Percentiles rank a stretch among this genome's conserved stretches.
Evolutionary conservation across 2,888 invertebrate genomes (phyloP).

Genomic region (Agrotis puta): DNA sequence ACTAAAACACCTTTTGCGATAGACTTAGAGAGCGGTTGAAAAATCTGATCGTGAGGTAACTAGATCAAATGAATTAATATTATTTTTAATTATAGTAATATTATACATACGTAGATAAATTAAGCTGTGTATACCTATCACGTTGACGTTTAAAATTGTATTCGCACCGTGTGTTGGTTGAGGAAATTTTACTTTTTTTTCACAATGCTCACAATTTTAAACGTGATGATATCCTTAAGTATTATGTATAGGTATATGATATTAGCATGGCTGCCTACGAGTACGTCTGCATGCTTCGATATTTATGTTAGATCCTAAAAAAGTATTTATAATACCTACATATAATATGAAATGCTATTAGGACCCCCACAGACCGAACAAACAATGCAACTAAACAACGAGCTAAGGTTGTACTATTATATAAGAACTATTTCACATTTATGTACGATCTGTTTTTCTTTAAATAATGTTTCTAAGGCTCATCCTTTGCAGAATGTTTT

Average conservation of each 20-base stretch:
- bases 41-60: conserved; percentile 72
- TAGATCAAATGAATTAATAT: conserved; percentile 87
- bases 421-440: not conserved
- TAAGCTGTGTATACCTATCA: conserved; percentile 62
- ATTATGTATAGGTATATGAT: conserved; percentile 40
- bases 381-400: conserved; percentile 7
- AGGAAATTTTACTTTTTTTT: conserved; percentile 35
- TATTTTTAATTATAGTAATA: conserved; percentile 68
- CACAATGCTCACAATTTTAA: conserved; percentile 61
- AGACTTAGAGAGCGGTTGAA: conserved; percentile 53
- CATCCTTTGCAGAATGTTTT: not conserved
- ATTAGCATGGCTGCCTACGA: conserved; percentile 47
- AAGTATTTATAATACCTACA: conserved; percentile 54
- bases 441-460: conserved; percentile 2
- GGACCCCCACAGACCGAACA: conserved; percentile 49
- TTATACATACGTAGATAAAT: conserved; percentile 78
- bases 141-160: conserved; percentile 66
- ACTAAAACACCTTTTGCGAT: conserved; percentile 54
- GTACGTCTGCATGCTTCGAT: conserved; percentile 56
- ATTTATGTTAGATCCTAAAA: conserved; percentile 63
- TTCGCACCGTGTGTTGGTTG: conserved; percentile 37
- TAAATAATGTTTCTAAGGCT: conserved; percentile 2
- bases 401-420: conserved; percentile 22
- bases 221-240: conserved; percentile 56
- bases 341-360: conserved; percentile 44